phyloP scores from a whole-genome alignment of 2,113 vertebrate genomes.

The Balaeniceps rex region DNA sequence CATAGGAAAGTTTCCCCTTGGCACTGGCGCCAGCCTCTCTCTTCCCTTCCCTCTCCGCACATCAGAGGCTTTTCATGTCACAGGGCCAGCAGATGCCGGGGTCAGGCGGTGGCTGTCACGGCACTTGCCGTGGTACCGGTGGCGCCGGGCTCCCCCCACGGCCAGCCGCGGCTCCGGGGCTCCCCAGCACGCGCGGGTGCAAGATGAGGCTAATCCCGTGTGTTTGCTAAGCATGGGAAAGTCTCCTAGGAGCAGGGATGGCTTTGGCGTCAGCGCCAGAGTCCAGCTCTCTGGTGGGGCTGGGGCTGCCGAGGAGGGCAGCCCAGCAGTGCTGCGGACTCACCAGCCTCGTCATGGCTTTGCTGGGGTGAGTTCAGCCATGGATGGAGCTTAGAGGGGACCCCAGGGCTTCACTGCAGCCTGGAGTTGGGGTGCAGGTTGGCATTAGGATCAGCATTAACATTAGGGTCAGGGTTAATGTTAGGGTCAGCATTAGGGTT shows the following conservation, averaged over 20 bases:
- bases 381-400: background rate
- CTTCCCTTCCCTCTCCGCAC: background rate
- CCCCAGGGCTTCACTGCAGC: background rate
- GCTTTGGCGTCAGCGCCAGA: accelerated
- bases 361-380: background rate
- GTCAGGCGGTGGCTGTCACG: background rate
- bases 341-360: accelerated
- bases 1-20: conserved; percentile 55
- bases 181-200: background rate
- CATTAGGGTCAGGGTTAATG: background rate
- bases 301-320: background rate
- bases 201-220: background rate
- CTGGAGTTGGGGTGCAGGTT: background rate
- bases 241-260: background rate
- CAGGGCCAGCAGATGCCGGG: background rate
- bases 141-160: accelerated
- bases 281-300: accelerated
- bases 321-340: accelerated
- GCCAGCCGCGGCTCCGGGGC: background rate
- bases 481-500: background rate
- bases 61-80: conserved; percentile 46
- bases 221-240: background rate
- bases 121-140: accelerated
- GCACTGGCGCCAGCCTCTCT: background rate
- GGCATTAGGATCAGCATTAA: accelerated